Conservation (phyloP, 2,113 vertebrate species). For the Sminthopsis crassicaudata region DNA sequence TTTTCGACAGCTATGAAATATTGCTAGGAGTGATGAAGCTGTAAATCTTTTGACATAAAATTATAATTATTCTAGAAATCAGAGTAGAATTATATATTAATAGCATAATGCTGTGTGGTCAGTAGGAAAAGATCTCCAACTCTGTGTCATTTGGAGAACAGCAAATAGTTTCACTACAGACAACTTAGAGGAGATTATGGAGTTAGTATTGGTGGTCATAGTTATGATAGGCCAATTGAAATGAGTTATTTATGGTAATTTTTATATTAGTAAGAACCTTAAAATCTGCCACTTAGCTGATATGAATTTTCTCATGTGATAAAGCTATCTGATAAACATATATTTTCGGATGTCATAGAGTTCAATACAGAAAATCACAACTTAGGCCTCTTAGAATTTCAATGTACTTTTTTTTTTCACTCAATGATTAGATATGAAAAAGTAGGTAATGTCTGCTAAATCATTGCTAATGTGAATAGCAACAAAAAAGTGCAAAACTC, state of each 20-base stretch:
- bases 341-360: slow-evolving; percentile 38
- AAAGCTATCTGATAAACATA: slow-evolving; percentile 44
- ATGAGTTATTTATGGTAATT: slow-evolving; percentile 35
- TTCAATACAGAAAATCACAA: slow-evolving; percentile 26
- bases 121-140: slow-evolving; percentile 46
- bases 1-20: slow-evolving; percentile 86
- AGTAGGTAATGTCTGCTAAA: background rate
- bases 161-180: slow-evolving; percentile 38
- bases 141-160: slow-evolving; percentile 26
- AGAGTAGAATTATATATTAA: slow-evolving; percentile 70
- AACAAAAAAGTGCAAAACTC: background rate
- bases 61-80: slow-evolving; percentile 77
- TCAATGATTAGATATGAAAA: background rate
- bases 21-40: slow-evolving; percentile 84
- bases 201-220: slow-evolving; percentile 18
- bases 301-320: slow-evolving; percentile 31
- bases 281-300: slow-evolving; percentile 24
- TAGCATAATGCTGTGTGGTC: slow-evolving; percentile 43
- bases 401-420: background rate
- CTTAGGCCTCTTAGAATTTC: background rate
- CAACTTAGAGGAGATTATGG: background rate
- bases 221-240: slow-evolving; percentile 36
- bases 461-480: background rate
- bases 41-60: slow-evolving; percentile 85
- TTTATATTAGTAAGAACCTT: slow-evolving; percentile 19